A percentile compares a stretch with the other conserved stretches of the same genome.
phyloP scores from a whole-genome alignment of 1,140 invertebrate genomes.

The Dendroctonus ponderosae region DNA sequence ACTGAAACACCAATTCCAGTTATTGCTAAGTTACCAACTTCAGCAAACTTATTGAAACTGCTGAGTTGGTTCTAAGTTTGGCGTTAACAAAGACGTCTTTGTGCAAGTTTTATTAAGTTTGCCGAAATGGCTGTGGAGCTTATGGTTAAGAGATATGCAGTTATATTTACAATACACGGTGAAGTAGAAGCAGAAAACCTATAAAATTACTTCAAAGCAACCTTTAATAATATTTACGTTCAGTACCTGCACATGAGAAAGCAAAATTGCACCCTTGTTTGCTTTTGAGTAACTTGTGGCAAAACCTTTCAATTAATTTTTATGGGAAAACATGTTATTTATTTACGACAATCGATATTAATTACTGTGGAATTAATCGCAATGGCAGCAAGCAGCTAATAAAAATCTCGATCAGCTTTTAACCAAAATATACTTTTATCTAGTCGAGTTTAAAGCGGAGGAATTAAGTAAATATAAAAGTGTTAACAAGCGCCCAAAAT shows the following conservation, averaged over 20 bases:
- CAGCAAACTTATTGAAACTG: conserved; percentile 20
- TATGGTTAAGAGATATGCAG: too few relatives aligned
- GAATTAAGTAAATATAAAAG: conserved; percentile 10
- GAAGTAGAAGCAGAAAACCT: too few relatives aligned
- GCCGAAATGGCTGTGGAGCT: conserved; percentile 1
- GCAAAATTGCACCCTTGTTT: neutral
- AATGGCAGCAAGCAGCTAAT: neutral
- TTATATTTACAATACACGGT: too few relatives aligned
- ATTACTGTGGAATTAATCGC: too few relatives aligned
- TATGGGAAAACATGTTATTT: too few relatives aligned
- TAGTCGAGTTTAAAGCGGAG: neutral
- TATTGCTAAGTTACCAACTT: conserved; percentile 17
- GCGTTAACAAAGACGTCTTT: conserved; percentile 1
- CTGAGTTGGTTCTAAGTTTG: conserved; percentile 5
- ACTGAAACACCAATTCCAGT: conserved; percentile 8
- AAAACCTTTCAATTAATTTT: too few relatives aligned
- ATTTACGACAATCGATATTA: too few relatives aligned
- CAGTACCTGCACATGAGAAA: neutral
- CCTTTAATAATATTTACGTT: too few relatives aligned
- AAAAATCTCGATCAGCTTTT: conserved; percentile 1
- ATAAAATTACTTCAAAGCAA: too few relatives aligned
- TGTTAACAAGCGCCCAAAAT: conserved; percentile 16
- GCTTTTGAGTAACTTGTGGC: neutral
- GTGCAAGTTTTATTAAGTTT: conserved; percentile 3
- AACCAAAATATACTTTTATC: conserved; percentile 4